Conservation (phyloP, 2,113 vertebrate species). For the Gorsachius goisagi region DNA sequence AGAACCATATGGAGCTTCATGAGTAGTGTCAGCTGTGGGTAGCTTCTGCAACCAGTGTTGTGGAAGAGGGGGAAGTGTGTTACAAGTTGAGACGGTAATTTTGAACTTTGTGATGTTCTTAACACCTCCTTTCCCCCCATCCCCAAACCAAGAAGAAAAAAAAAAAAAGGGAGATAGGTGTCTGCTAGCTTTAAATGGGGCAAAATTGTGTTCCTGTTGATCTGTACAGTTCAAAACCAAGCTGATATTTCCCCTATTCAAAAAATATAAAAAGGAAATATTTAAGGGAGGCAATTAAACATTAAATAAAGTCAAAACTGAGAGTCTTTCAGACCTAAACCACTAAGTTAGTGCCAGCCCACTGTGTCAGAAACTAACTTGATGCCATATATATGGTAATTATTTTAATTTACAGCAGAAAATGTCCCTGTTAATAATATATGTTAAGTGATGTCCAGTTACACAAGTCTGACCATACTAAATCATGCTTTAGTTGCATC, state of each 20-base stretch:
- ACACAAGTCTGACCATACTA: not conserved
- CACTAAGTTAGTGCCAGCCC: not conserved
- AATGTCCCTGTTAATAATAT: too few species aligned
- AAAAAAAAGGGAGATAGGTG: not conserved
- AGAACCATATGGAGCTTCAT: conserved; percentile 23
- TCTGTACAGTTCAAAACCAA: not conserved
- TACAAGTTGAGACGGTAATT: conserved; percentile 7
- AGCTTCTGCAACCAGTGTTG: conserved; percentile 31
- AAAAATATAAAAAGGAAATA: not conserved
- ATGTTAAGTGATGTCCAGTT: not conserved
- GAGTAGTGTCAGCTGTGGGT: conserved; percentile 24
- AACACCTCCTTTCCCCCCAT: not conserved
- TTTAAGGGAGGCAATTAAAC: not conserved
- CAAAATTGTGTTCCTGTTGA: accelerated
- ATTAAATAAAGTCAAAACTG: not conserved
- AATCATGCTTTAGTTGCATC: not conserved
- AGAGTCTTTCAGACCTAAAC: not conserved
- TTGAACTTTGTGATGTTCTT: conserved; percentile 21
- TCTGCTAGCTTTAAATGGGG: not conserved
- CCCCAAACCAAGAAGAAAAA: not conserved
- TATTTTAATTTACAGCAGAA: too few species aligned
- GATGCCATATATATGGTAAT: not conserved
- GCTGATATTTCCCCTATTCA: not conserved
- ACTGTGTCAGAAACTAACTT: not conserved
- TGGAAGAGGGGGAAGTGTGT: not conserved